phyloP scores from a whole-genome alignment of 2,888 invertebrate species.

The Loripinus fragilis region DNA sequence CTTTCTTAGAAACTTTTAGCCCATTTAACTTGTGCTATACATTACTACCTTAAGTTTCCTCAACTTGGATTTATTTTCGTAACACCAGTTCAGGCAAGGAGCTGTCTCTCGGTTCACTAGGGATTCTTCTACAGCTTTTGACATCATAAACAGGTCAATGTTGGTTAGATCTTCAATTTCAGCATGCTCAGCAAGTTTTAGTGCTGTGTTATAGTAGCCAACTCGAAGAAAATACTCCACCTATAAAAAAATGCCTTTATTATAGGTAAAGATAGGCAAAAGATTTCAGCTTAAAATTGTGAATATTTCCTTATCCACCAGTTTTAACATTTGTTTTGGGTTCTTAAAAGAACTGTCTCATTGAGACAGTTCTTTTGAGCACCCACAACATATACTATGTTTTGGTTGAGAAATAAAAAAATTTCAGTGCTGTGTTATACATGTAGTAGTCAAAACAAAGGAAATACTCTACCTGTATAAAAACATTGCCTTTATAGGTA shows the following conservation, averaged over 20 bases:
- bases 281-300: no score
- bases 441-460: no score
- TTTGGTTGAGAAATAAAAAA: no score
- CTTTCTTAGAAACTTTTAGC: no score
- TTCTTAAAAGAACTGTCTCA: no score
- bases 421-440: not conserved
- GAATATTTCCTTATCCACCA: no score
- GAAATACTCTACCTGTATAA: no score
- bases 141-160: slow-evolving; percentile 87
- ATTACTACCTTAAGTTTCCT: slow-evolving; percentile 90
- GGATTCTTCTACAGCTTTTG: slow-evolving; percentile 90
- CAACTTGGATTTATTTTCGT: slow-evolving; percentile 97
- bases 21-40: not conserved
- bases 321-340: no score
- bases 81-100: slow-evolving; percentile 97
- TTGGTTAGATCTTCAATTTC: slow-evolving; percentile 92
- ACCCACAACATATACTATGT: no score
- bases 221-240: slow-evolving; percentile 96
- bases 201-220: slow-evolving; percentile 98
- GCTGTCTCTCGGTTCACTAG: slow-evolving; percentile 91
- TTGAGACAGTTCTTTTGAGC: no score
- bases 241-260: not conserved
- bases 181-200: slow-evolving; percentile 92
- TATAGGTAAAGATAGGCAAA: no score
- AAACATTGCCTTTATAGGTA: no score